These are phyloP conservation scores for Coelopa frigida DNA, from an alignment of 1,140 invertebrate species.

Conservation along the genomic window DNA sequence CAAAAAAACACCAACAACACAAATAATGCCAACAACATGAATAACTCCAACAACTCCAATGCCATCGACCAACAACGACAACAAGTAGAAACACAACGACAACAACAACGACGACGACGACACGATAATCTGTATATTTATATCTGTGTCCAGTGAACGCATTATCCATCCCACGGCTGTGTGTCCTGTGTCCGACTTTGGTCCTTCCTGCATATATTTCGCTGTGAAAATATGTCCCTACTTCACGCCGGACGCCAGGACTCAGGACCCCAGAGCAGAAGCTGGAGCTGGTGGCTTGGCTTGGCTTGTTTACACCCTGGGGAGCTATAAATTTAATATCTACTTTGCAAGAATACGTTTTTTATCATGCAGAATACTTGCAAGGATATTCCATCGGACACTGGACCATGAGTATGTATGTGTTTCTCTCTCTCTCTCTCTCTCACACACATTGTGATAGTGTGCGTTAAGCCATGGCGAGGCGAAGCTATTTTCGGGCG, in stretches of 20 bases:
- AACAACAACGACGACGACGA: no score
- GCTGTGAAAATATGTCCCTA: conserved; percentile 12
- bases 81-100: no score
- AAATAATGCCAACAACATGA: no score
- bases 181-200: no score
- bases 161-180: neutral
- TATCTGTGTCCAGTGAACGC: neutral
- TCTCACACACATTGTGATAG: conserved; percentile 3
- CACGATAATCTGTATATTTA: conserved; percentile 12
- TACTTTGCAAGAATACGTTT: conserved; percentile 16
- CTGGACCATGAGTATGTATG: neutral
- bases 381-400: conserved; percentile 6
- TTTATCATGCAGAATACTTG: conserved; percentile 8
- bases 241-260: neutral
- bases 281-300: neutral
- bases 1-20: no score
- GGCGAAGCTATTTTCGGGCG: no score
- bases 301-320: conserved; percentile 35
- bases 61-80: no score
- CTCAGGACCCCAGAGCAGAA: no score
- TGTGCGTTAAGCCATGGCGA: conserved; percentile 6
- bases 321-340: conserved; percentile 45
- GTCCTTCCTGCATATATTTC: conserved; percentile 14
- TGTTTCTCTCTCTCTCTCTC: conserved; percentile 1
- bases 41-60: no score